Conservation (phyloP, 1,140 invertebrate species). For the Elymnias hypermnestra region DNA sequence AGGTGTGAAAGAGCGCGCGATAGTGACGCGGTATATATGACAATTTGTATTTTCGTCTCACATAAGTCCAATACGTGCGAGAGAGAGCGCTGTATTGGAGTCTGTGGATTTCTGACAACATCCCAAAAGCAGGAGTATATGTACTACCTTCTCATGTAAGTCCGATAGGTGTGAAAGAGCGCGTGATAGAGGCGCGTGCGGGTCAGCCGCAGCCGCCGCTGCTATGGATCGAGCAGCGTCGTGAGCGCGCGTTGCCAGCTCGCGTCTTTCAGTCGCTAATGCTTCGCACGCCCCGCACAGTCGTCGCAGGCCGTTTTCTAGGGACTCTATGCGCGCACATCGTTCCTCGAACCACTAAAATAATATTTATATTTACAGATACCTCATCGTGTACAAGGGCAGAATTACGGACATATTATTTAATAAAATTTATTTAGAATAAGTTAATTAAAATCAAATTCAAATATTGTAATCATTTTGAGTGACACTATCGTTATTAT, state of each 20-base stretch:
- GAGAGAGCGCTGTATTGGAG: too few species aligned
- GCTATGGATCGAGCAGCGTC: slow-evolving; percentile 86
- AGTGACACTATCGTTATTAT: too few species aligned
- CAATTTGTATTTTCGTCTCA: too few species aligned
- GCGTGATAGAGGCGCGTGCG: slow-evolving; percentile 94
- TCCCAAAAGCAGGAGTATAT: not conserved
- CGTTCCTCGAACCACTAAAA: slow-evolving; percentile 98
- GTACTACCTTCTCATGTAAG: slow-evolving; percentile 86
- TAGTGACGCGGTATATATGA: not conserved
- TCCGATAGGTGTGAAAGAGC: slow-evolving; percentile 96
- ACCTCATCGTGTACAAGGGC: too few species aligned
- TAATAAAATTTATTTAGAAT: too few species aligned
- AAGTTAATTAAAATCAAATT: too few species aligned
- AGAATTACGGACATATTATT: too few species aligned
- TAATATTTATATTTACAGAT: not conserved
- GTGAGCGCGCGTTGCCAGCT: slow-evolving; percentile 88
- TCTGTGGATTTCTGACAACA: too few species aligned
- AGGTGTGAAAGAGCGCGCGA: too few species aligned
- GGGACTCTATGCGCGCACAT: slow-evolving; percentile 91
- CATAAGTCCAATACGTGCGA: too few species aligned
- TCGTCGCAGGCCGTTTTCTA: slow-evolving; percentile 93
- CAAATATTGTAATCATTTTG: too few species aligned
- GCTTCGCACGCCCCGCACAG: slow-evolving; percentile 92
- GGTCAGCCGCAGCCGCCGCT: slow-evolving; percentile 95
- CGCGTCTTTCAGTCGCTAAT: slow-evolving; percentile 90